Percentiles rank a stretch among this genome's conserved stretches.
phyloP scores from a whole-genome alignment of 2,113 vertebrate genomes.

The Myiagra hebetior region DNA sequence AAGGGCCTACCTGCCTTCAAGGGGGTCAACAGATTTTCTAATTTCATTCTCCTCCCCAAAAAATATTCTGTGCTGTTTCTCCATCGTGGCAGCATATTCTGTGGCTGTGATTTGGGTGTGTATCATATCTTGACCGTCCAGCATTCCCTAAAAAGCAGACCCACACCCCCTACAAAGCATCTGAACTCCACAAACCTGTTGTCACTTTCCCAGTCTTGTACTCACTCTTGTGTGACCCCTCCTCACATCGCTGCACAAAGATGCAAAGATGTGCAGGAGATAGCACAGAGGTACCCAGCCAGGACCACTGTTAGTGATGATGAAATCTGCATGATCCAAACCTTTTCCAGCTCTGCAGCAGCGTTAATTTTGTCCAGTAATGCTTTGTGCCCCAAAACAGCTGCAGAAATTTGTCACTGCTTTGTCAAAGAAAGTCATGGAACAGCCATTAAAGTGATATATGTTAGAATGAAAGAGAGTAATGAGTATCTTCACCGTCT shows the following conservation, averaged over 20 bases:
- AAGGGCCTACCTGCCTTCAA: background rate
- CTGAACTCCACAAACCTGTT: background rate
- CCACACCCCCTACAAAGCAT: background rate
- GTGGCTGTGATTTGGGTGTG: background rate
- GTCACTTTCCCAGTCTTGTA: background rate
- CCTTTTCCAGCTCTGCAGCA: background rate
- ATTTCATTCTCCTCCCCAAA: background rate
- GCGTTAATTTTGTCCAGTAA: background rate
- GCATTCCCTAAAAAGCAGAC: background rate
- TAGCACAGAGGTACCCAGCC: background rate
- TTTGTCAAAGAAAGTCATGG: background rate
- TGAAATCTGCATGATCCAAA: background rate
- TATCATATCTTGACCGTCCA: background rate
- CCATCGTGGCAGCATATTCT: background rate
- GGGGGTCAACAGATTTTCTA: background rate
- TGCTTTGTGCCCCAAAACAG: background rate
- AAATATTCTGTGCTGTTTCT: background rate
- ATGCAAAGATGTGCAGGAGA: background rate
- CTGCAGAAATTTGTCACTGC: background rate
- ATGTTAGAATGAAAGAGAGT: background rate
- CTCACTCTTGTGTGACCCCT: background rate
- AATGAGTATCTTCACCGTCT: background rate
- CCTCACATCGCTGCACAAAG: background rate
- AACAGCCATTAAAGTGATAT: background rate
- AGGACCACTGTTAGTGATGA: background rate